Evolutionary conservation across 2,888 invertebrate genomes (phyloP).

Genomic region (Lasioglossum villosulum): DNA sequence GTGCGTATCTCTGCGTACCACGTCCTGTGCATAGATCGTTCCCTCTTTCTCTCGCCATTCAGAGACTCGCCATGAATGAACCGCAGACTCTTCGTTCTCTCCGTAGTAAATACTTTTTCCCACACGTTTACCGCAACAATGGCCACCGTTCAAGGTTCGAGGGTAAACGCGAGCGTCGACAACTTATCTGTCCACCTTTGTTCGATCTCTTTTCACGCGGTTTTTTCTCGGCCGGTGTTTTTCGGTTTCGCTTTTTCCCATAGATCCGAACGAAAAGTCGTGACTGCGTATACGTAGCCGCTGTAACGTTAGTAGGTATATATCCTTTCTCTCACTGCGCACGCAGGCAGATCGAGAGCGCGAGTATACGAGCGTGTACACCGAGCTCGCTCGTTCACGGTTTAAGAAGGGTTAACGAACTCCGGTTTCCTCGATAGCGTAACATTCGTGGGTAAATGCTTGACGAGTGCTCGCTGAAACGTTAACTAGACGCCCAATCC

Average conservation of each 20-base stretch:
- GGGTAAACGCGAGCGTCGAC: constrained; percentile 33
- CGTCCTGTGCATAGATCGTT: constrained; percentile 61
- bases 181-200: not conserved
- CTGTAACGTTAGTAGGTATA: not conserved
- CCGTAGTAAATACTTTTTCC: constrained; percentile 73
- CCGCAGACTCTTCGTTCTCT: constrained; percentile 73
- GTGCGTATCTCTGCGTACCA: constrained; percentile 44
- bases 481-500: constrained; percentile 45
- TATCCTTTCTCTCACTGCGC: constrained; percentile 2
- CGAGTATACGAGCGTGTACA: not conserved
- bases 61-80: constrained; percentile 77
- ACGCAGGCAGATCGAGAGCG: not conserved
- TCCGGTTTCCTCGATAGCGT: constrained; percentile 48
- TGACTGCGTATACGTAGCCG: not conserved
- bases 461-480: constrained; percentile 37
- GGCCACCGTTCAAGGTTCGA: constrained; percentile 56
- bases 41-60: constrained; percentile 74
- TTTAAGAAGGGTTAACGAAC: constrained; percentile 58
- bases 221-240: not conserved
- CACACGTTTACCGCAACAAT: constrained; percentile 67
- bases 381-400: constrained; percentile 13
- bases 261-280: not conserved
- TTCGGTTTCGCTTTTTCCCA: not conserved
- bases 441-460: constrained; percentile 58
- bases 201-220: constrained; percentile 8